Conservation (phyloP, 2,113 vertebrate genomes). For the Bujurquina vittata region DNA sequence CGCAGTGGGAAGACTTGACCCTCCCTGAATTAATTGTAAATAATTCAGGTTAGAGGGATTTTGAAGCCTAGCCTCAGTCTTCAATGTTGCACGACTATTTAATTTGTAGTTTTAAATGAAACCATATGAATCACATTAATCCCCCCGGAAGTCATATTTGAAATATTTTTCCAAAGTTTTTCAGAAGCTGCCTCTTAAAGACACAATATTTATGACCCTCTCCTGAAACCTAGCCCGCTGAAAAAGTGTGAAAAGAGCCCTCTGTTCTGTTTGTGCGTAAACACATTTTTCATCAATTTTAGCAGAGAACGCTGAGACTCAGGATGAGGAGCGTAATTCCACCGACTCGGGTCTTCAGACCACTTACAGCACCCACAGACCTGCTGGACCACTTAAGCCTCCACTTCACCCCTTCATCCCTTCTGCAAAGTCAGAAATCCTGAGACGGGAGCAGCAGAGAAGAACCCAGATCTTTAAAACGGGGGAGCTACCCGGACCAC, state of each 20-base stretch:
- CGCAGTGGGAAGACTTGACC: neutral
- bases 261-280: neutral
- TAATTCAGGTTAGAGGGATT: neutral
- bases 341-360: slow-evolving; percentile 74
- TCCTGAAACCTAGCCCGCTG: neutral
- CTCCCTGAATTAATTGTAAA: neutral
- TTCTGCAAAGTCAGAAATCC: slow-evolving; percentile 84
- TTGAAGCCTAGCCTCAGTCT: neutral
- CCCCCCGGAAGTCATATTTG: neutral
- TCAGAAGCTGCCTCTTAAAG: neutral
- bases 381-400: slow-evolving; percentile 70
- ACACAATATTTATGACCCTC: neutral
- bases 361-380: slow-evolving; percentile 73
- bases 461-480: slow-evolving; percentile 88
- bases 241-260: neutral
- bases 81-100: neutral
- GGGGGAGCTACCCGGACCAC: slow-evolving; percentile 82
- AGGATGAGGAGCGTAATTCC: slow-evolving; percentile 79
- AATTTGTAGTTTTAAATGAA: neutral
- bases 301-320: slow-evolving; percentile 81
- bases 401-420: slow-evolving; percentile 55
- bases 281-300: slow-evolving; percentile 28
- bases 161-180: neutral
- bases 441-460: slow-evolving; percentile 86
- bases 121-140: neutral